These are phyloP conservation scores for Rhinolophus ferrumequinum DNA, from an alignment of 2,113 vertebrate genomes.

Conservation along the genomic window DNA sequence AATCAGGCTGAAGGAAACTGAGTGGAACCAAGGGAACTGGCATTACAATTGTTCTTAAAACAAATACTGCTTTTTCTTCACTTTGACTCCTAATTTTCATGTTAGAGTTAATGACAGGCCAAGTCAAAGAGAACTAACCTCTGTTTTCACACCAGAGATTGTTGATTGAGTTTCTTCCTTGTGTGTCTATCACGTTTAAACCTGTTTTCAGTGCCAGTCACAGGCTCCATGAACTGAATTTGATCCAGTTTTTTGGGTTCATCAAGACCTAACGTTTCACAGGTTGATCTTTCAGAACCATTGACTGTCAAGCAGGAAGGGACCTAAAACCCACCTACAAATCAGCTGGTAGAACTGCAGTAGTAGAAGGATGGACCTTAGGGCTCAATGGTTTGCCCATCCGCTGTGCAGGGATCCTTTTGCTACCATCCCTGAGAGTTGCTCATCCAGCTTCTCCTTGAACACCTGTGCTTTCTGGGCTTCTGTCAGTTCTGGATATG, in stretches of 20 bases:
- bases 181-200: background rate
- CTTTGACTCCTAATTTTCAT: conserved; percentile 16
- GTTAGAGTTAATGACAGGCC: background rate
- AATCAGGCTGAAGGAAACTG: background rate
- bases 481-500: conserved; percentile 1
- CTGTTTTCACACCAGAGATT: conserved; percentile 36
- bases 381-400: background rate
- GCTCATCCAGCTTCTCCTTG: background rate
- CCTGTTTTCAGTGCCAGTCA: background rate
- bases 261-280: conserved; percentile 2
- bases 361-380: background rate
- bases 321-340: background rate
- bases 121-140: background rate
- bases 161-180: background rate
- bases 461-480: background rate
- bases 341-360: background rate
- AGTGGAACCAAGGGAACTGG: background rate
- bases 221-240: conserved; percentile 24
- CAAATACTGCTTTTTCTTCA: background rate
- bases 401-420: background rate
- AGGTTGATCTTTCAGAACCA: background rate
- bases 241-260: conserved; percentile 27
- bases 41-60: conserved; percentile 48
- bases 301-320: background rate
- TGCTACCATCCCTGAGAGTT: background rate